Evolutionary conservation across 1,140 invertebrate genomes (phyloP).

Genomic region (Alviniconcha marisindica): DNA sequence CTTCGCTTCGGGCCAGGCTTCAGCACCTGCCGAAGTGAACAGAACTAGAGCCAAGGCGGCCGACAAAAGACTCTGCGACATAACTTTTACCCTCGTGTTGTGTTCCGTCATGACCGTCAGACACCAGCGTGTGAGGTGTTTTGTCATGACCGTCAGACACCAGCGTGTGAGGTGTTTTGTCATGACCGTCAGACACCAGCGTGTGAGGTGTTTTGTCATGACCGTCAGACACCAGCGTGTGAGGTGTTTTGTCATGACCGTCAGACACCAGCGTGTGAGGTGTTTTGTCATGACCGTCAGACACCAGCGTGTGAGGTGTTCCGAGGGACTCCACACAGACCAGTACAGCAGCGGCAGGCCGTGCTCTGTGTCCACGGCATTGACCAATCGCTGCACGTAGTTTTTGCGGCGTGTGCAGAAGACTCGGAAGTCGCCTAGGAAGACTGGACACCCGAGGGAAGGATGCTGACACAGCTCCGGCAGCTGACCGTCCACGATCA

Average conservation of each 20-base stretch:
- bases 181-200: no score
- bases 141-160: no score
- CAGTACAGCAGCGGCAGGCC: slow-evolving; percentile 24
- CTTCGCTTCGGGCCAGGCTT: neutral
- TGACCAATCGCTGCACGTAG: neutral
- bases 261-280: no score
- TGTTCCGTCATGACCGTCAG: neutral
- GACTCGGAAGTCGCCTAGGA: neutral
- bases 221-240: neutral
- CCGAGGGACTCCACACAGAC: slow-evolving; percentile 8
- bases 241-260: neutral
- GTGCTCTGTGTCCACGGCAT: neutral
- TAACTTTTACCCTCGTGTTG: no score
- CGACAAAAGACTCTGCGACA: no score
- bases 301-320: slow-evolving; percentile 3
- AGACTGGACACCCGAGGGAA: neutral
- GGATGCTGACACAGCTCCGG: slow-evolving; percentile 10
- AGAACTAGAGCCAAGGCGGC: no score
- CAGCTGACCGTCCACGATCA: no score
- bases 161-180: no score
- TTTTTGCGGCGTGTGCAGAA: neutral
- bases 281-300: neutral
- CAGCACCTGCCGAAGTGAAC: no score
- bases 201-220: no score
- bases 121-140: no score